These are phyloP conservation scores for Leptinotarsa juncta DNA, from an alignment of 2,888 invertebrate species.

Conservation along the genomic window DNA sequence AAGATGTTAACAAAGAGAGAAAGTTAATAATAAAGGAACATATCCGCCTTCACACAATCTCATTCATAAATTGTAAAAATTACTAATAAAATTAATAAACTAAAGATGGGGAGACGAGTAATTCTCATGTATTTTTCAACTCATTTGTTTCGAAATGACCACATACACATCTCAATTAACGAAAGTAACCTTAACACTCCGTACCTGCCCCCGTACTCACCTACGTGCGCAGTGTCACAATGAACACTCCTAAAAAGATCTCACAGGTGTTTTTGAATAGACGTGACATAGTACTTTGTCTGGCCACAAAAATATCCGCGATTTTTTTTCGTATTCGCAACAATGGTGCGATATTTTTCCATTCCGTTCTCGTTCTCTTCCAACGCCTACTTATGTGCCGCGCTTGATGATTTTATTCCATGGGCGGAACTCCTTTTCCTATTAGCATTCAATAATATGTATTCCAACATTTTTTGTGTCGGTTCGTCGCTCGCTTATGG, in stretches of 20 bases:
- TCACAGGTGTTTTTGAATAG: conserved; percentile 55
- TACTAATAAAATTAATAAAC: no score
- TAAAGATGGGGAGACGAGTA: no score
- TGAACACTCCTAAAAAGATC: conserved; percentile 44
- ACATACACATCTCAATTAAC: conserved; percentile 12
- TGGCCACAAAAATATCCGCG: conserved; percentile 50
- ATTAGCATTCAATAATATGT: conserved; percentile 62
- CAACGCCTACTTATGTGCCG: conserved; percentile 47
- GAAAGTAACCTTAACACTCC: conserved; percentile 1
- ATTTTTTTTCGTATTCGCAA: conserved; percentile 50
- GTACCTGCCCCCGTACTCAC: neutral
- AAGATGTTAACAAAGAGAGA: no score
- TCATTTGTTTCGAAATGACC: neutral
- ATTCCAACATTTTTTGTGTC: conserved; percentile 49
- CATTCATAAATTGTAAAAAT: no score
- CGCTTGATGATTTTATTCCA: conserved; percentile 40
- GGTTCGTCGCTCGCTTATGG: conserved; percentile 42
- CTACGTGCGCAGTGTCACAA: conserved; percentile 5
- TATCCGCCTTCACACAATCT: no score
- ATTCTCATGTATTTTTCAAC: neutral
- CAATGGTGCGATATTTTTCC: conserved; percentile 54
- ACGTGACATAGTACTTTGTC: conserved; percentile 47
- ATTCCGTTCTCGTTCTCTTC: conserved; percentile 48
- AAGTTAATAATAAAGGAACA: no score
- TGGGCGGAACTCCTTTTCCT: conserved; percentile 56